Evolutionary conservation across 92 coral and sea anemone genomes (phyloP), one percentile per base, ranked within the genome.

Genomic region (Actinostola sp.): DNA sequence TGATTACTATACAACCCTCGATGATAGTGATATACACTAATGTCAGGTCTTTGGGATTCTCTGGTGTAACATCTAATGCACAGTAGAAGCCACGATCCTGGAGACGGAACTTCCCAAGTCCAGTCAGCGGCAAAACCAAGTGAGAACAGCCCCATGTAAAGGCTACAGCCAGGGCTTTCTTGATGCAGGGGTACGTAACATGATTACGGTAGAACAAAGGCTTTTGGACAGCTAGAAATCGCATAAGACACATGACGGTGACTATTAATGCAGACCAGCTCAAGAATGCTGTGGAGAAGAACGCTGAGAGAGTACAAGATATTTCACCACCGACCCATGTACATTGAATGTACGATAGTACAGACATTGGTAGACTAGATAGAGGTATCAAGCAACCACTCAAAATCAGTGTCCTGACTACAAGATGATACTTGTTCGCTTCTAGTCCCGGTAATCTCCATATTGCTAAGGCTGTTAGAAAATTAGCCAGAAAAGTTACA

Each of bases 191-290:
- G 2, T 77, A 70, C 12, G 98, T 86, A 2, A 93, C 66, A 31
- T 78, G 56, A 36, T 89, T 87, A 35, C 98, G 84, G 79, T 93
- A 93, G 66, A 64, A 84, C 48, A 93, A 48, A 17, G 98, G 98
- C 21, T 88, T 84, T 9, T 78, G 75, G 31, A 93, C 79, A 4
- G 98, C 98, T 45, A 93, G 79, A 30, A 80, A 93, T 25, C 96
- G 88, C 29, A 90, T 78, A 6, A 84, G 35, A 42, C 96, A 93
- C 82, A 93, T 78, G 2, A 87, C 57, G 21, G 84, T 63, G 1
- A 93, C 90, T 23, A 93, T 71, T 23, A 64, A 21, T 29, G 83
- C 86, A 5, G 98, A 93, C 98, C 98, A 93, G 50, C 91, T 81
- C 6, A 87, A 76, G 42, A 93, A 87, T 21, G 82, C 63, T 3